phyloP scores from a whole-genome alignment of 2,113 vertebrate genomes.

The Cyrtonyx montezumae region DNA sequence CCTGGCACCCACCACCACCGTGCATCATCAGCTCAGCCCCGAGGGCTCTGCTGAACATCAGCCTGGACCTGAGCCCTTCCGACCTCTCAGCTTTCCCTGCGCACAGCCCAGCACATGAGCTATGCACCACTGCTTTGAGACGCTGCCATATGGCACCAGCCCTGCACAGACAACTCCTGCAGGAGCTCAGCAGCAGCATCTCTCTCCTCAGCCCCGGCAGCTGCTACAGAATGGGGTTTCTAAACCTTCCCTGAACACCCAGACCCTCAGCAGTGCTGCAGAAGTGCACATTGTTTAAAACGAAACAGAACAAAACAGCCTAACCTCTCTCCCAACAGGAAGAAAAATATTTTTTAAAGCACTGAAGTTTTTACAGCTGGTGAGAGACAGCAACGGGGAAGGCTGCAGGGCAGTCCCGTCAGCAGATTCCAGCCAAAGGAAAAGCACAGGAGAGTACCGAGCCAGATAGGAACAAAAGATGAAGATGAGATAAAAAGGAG shows the following conservation, averaged over 20 bases:
- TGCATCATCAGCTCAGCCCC: accelerated
- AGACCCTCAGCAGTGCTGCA: constrained; percentile 10
- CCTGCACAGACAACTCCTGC: neutral
- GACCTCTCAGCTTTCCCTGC: accelerated
- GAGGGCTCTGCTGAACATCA: neutral
- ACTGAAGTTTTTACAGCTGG: constrained; percentile 63
- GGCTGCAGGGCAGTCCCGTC: constrained; percentile 13
- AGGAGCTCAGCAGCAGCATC: neutral
- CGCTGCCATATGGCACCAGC: neutral
- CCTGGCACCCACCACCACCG: accelerated
- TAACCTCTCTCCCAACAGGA: constrained; percentile 43
- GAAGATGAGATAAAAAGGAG: neutral
- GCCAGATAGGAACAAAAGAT: neutral
- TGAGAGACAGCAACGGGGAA: neutral
- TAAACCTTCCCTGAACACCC: neutral
- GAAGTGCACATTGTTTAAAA: neutral
- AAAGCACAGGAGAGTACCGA: constrained; percentile 14
- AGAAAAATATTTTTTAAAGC: constrained; percentile 46
- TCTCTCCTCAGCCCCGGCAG: neutral
- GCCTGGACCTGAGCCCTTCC: neutral
- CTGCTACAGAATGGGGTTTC: neutral
- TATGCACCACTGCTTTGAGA: accelerated
- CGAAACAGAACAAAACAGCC: neutral
- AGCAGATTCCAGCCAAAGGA: neutral
- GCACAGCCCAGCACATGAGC: neutral